Evolutionary conservation across 2,888 invertebrate species (phyloP), one percentile per base, ranked within the genome.

Genomic region (Cyaniris semiargus): DNA sequence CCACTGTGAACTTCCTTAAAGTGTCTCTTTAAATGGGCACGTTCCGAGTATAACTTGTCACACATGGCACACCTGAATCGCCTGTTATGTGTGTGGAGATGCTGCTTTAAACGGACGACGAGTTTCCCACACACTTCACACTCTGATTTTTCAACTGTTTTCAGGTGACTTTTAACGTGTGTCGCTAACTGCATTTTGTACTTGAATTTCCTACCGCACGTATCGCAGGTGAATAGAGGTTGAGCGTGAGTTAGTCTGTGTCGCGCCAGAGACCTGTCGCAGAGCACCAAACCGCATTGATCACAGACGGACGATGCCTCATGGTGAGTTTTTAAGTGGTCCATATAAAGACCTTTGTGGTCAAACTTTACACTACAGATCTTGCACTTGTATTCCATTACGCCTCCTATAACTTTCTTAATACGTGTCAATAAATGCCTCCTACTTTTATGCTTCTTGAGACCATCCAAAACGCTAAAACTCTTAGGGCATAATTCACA

Each of bases 21-120:
- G 70, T 84, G 85, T 6, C 82, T 70, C 6, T 81, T 83, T 66
- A 84, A 75, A 0, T 79, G 77, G 4, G 79, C 82, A 0, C 77
- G 80, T 7, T 79, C 79, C 0, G 83, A 60, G 27, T 82, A 84
- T 4, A 76, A 38, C 21, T 80, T 82, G 3, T 78, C 44, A 44
- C 80, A 80, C 71, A 74, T 34, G 7, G 34, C 10, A 44, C 71
- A 71, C 6, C 38, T n/a, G 10, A 71, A 71, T n/a, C 38, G 34
- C 38, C 38, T 10, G 8, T 71, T 21, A 21, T 71, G 71, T 13
- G 38, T 71, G 38, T 10, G 10, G 8, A 21, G 34, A 71, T 71
- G 71, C 71, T 71, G 71, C 18, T 34, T 34, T 38, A 71, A 44
- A 38, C 38, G 21, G 4, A 38, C 71, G 10, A 71, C 44, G 8